Conservation (phyloP, 2,113 vertebrate genomes). For the Trochalopteron elliotii region DNA sequence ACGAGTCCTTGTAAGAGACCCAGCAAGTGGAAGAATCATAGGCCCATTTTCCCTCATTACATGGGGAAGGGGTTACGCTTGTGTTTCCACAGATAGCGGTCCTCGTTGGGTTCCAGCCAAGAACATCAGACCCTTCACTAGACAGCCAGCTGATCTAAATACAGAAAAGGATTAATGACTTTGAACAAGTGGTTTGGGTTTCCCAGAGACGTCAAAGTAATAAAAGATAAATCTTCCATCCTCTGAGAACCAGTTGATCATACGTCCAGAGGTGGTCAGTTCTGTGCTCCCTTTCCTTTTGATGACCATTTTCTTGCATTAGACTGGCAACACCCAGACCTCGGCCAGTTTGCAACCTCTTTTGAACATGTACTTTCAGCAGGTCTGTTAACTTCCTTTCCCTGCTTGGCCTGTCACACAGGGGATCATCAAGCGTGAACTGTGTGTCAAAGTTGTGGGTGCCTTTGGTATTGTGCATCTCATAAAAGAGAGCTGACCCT, state of each 20-base stretch:
- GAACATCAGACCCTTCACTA: neutral
- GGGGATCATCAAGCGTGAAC: neutral
- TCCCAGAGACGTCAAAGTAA: neutral
- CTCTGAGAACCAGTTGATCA: fast-evolving
- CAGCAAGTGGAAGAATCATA: too few species aligned
- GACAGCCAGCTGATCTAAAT: neutral
- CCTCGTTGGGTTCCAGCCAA: neutral
- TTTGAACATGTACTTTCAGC: neutral
- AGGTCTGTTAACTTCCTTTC: too few species aligned
- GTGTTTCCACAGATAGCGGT: neutral
- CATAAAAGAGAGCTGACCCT: neutral
- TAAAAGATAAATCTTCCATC: neutral
- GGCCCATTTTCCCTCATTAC: neutral
- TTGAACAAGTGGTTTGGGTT: neutral
- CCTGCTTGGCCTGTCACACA: neutral
- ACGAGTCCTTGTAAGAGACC: neutral
- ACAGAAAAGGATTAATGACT: neutral
- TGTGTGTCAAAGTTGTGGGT: neutral
- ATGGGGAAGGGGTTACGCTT: neutral
- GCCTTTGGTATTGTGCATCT: neutral
- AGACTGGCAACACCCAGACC: neutral
- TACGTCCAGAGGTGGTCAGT: neutral
- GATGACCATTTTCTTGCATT: neutral
- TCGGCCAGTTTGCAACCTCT: neutral
- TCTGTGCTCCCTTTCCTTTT: neutral